Evolutionary conservation across 2,797 vertebrate genomes (phyloP).

Genomic region (Lates japonicus): DNA sequence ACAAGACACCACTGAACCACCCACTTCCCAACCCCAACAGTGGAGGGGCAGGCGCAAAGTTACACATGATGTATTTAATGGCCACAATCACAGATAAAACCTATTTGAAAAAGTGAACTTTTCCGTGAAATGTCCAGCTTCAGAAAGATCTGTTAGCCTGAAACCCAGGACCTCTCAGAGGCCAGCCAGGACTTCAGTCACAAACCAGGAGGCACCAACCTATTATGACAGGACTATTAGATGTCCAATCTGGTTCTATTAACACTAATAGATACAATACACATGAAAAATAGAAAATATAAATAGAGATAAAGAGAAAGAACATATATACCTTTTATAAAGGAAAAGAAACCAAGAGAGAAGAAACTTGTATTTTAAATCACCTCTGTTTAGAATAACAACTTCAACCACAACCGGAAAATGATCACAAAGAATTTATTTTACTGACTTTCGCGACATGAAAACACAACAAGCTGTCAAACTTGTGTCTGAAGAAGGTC

Average conservation of each 20-base stretch:
- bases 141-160: too few relatives aligned
- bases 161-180: conserved; percentile 42
- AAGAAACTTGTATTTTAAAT: conserved; percentile 43
- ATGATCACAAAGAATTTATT: conserved; percentile 52
- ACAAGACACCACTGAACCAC: too few relatives aligned
- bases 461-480: conserved; percentile 66
- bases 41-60: background rate
- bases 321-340: background rate
- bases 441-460: conserved; percentile 49
- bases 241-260: too few relatives aligned
- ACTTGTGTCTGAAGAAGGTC: conserved; percentile 53
- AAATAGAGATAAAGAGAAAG: conserved; percentile 56
- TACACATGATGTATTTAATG: background rate
- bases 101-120: background rate
- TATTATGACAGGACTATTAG: too few relatives aligned
- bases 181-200: too few relatives aligned
- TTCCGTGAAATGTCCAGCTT: background rate
- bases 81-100: background rate
- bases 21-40: background rate
- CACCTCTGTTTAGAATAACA: conserved; percentile 49
- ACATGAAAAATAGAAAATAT: too few relatives aligned
- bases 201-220: too few relatives aligned
- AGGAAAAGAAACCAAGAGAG: background rate
- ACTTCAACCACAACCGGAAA: conserved; percentile 55
- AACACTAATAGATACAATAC: too few relatives aligned